Base-by-base conservation (phyloP, 2,888 invertebrate species). In the Brachypalpus laphriformis region DNA sequence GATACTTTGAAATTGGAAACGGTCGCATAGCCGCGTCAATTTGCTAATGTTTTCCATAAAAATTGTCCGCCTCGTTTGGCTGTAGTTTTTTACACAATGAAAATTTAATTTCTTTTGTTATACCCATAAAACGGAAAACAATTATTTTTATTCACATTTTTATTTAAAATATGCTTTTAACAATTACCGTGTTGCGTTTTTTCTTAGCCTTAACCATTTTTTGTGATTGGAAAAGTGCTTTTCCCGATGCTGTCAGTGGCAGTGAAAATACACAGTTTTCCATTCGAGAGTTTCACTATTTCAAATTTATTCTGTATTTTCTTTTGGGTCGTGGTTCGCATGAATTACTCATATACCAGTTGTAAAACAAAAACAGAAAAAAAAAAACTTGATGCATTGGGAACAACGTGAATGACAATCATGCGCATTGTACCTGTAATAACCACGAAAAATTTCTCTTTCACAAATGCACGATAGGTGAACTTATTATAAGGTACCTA, bases 241-340 rank as follows among this genome's bases (percentile, higher is more conserved):
- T 70, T 75, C 20, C 57, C 49, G 6, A 76, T 57, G 57, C 11
- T 71, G 61, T 49, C 66, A 77, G 59, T 82, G 82, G 51, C 82
- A 82, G 82, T 82, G 82, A 82, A 82, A 82, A 82, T 37, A 56
- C 49, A 61, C 56, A 56, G 20, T 82, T 82, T 72, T 68, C 78
- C 66, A 56, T 78, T 72, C 57, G 18, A 61, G 18, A 61, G 80
- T 83, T 83, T 83, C 83, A 83, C 83, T 75, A 54, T 70, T 63
- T 37, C 22, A 56, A 56, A 70, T 83, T 70, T 57, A 80, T 80
- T 83, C 68, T 11, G 45, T 22, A 51, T 83, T 83, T 78, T 74
- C 78, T 75, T 80, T 80, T 28, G 11, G 25, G 49, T 16, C 37
- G 42, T 63, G 49, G 74, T 83, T 80, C 74, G 74, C 57, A 75